Evolutionary conservation across 2,797 vertebrate species (phyloP).

Genomic region (Acestrorhynchus altus): DNA sequence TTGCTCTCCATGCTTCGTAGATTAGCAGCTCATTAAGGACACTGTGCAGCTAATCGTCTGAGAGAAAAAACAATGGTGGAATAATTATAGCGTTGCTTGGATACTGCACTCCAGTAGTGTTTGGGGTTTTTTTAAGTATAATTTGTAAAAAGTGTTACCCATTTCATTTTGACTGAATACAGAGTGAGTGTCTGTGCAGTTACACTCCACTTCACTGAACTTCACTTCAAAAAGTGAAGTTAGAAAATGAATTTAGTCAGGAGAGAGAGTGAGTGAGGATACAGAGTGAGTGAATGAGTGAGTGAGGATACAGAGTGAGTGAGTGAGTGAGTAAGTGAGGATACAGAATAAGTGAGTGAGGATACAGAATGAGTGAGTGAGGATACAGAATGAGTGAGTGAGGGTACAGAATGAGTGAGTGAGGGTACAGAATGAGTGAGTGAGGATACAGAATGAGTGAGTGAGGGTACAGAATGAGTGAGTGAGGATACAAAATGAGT

Average conservation of each 20-base stretch:
- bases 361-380: background rate
- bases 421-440: background rate
- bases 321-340: background rate
- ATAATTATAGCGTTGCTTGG: background rate
- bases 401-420: background rate
- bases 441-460: background rate
- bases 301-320: background rate
- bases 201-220: too few species aligned
- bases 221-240: too few species aligned
- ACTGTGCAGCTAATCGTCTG: conserved; percentile 1
- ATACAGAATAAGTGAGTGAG: background rate
- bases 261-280: too few species aligned
- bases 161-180: background rate
- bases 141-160: background rate
- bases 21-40: conserved; percentile 3
- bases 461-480: background rate
- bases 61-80: conserved; percentile 1
- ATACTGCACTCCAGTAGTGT: background rate
- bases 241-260: too few species aligned
- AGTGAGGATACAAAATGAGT: background rate
- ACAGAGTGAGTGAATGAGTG: too few species aligned
- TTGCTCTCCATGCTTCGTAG: background rate
- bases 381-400: background rate
- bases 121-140: background rate
- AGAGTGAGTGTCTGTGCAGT: too few species aligned